Base-by-base conservation (phyloP, 1,140 invertebrate genomes). In the Megathymus violae region DNA sequence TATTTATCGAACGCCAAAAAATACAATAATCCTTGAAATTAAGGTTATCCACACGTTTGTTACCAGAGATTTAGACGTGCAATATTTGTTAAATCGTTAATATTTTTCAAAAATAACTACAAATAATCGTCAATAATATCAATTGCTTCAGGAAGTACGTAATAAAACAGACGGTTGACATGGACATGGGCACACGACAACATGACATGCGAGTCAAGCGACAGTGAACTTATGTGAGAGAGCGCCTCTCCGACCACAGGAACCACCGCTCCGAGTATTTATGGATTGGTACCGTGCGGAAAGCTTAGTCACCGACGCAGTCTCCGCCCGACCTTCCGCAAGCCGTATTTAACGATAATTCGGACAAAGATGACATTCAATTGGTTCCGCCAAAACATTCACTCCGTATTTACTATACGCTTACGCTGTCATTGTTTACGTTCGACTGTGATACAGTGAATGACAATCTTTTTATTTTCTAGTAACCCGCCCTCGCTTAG, bases 271-370 rank as follows among this genome's bases (percentile, higher is more conserved):
- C 44, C 59, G 77, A 71, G 71, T 90, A 90, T 90, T 90, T 88
- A 75, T 78, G 84, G 88, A 88, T 87, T 90, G 73, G 85, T 90
- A 90, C 85, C 88, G 88, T 90, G 88, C 78, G 88, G 80, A 89
- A 88, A 80, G 78, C 82, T 83, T 88, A 87, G 82, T 89, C 84
- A 89, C 73, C 56, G 54, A 76, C 70, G 71, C 66, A 70, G 77
- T 80, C 76, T 81, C 68, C 63, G 66, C 67, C 71, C 74, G 82
- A 84, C 84, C 83, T 89, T 84, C 79, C 76, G 74, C 73, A 74
- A 72, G 65, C 70, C 58, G 63, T 74, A 79, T 68, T 73, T 67
- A 75, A 65, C 50, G 68, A 46, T 60, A 65, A 59, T 62, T 31
- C 46, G 43, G 27, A 65, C 17, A 41, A 61, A 22, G 48, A 54